Evolutionary conservation across 2,797 vertebrate genomes (phyloP), one percentile per base, ranked within the genome.

Genomic region (Falco concolor): DNA sequence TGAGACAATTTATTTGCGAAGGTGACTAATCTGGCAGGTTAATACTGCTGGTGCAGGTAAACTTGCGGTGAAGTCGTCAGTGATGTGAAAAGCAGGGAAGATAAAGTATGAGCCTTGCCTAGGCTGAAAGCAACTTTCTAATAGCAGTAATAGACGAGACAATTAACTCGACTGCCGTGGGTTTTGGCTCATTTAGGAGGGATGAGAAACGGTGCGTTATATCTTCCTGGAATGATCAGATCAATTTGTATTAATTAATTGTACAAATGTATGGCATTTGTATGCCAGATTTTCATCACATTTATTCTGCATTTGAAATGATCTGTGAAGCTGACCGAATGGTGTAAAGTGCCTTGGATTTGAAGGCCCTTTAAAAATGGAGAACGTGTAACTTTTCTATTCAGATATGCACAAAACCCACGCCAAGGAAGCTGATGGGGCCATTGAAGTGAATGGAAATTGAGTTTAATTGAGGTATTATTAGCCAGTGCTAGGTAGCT

Each of bases 301-400:
- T 81, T 81, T 84, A 23, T 91, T 92, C 54, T 93, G 90, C 89
- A 84, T 94, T 92, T 84, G 65, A 87, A 79, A 70, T 49, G 19
- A 21, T 90, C 47, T 85, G 42, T 68, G 57, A 30, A 90, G 56
- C 57, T 93, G 69, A 72, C 87, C 87, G 63, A 76, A 68, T 80
- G 57, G 27, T 77, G 42, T 85, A 70, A 94, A 92, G 40, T 34
- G 30, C 32, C 32, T 87, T 38, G 36, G 34, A 81, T 91, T 80
- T 74, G 40, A 86, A 94, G 72, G 22, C 53, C 61, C 45, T 95
- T 95, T 94, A 72, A 68, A 94, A 93, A 78, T 36, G 61, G 56
- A 56, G 45, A 78, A 72, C 2, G 6, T 88, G 57, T 57, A 89
- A 85, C 60, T 83, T 88, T 92, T 84, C 61, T 90, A 24, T 42